These are phyloP conservation scores for Coregonus sp. DNA, from an alignment of 2,797 vertebrate species.

Conservation along the genomic window DNA sequence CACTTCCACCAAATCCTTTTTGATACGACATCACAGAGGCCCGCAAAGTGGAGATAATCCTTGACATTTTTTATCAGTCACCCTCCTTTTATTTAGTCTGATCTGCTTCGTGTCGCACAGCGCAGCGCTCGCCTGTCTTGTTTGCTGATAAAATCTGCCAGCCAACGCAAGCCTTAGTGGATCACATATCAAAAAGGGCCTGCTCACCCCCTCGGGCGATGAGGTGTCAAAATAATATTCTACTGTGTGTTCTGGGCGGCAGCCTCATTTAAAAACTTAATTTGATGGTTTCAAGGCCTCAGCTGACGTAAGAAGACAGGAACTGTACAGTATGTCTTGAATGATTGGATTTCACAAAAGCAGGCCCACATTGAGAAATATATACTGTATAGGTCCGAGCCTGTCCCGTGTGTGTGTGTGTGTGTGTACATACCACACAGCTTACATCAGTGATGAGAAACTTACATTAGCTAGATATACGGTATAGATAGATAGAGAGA, in stretches of 20 bases:
- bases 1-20: constrained; percentile 72
- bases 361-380: neutral
- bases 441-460: neutral
- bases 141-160: constrained; percentile 77
- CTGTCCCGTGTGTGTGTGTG: constrained; percentile 4
- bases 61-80: constrained; percentile 70
- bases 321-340: neutral
- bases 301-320: neutral
- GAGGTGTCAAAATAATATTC: constrained; percentile 73
- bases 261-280: constrained; percentile 71
- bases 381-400: neutral
- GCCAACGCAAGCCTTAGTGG: constrained; percentile 62
- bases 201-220: constrained; percentile 55
- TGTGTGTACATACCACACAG: constrained; percentile 3
- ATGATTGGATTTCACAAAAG: neutral
- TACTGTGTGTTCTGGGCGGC: constrained; percentile 71
- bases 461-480: too few relatives aligned
- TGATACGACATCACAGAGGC: constrained; percentile 75
- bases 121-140: constrained; percentile 66
- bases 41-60: constrained; percentile 73
- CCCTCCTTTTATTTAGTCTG: constrained; percentile 58
- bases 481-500: too few relatives aligned
- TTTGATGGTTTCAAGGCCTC: constrained; percentile 53
- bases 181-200: constrained; percentile 78
- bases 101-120: constrained; percentile 12